phyloP scores from a whole-genome alignment of 2,888 invertebrate genomes.

The Scotopteryx bipunctaria region DNA sequence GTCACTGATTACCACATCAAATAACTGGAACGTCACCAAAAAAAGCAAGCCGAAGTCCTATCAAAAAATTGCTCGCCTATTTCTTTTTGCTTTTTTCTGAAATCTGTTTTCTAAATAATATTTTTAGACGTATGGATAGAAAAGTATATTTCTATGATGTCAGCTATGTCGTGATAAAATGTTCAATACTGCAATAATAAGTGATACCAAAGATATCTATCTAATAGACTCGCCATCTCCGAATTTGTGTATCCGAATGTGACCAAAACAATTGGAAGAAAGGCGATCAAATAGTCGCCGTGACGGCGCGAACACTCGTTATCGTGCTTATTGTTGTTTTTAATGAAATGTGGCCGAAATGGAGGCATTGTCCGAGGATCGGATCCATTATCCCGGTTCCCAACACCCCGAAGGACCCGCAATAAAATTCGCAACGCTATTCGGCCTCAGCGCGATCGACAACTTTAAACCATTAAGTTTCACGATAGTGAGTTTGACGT shows the following conservation, averaged over 20 bases:
- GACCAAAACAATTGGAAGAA: slow-evolving; percentile 47
- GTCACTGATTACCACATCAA: too few relatives aligned
- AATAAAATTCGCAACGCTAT: slow-evolving; percentile 61
- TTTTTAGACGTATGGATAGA: too few relatives aligned
- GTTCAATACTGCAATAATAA: too few relatives aligned
- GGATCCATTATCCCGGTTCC: slow-evolving; percentile 69
- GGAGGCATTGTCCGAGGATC: slow-evolving; percentile 68
- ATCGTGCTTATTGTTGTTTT: slow-evolving; percentile 71
- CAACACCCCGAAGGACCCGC: slow-evolving; percentile 63
- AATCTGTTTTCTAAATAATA: too few relatives aligned
- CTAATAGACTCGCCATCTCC: not conserved
- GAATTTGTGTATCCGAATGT: not conserved
- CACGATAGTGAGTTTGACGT: slow-evolving; percentile 32
- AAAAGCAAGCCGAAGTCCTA: too few relatives aligned
- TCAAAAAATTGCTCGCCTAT: too few relatives aligned
- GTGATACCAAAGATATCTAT: not conserved
- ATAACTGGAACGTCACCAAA: too few relatives aligned
- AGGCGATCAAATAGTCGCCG: slow-evolving; percentile 50
- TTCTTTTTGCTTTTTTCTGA: too few relatives aligned
- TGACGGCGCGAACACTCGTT: slow-evolving; percentile 52
- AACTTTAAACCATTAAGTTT: slow-evolving; percentile 48
- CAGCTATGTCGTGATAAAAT: too few relatives aligned
- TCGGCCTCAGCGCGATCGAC: slow-evolving; percentile 60
- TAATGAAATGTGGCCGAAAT: slow-evolving; percentile 72
- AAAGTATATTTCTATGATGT: too few relatives aligned